Evolutionary conservation across 2,113 vertebrate genomes (phyloP), one percentile per base, ranked within the genome.

Genomic region (Sprattus sprattus): DNA sequence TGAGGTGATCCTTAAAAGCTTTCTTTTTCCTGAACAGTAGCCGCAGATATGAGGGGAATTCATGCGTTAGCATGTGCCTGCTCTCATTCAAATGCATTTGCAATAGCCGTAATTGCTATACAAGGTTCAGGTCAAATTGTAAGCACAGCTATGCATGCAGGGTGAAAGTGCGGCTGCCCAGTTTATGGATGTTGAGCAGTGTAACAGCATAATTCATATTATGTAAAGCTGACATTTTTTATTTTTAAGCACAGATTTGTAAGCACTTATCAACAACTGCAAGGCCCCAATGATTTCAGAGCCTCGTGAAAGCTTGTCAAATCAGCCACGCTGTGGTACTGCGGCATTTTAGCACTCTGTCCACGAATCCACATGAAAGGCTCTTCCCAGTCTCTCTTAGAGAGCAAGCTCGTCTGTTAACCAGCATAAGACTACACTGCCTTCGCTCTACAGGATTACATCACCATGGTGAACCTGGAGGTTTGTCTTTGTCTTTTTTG

Each of bases 391-490:
- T 18, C 54, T 22, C 54, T 60, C 54, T 60, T 60, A 60, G 54
- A 60, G 18, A 60, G 54, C 54, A 0, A 60, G 47, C 71, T 78
- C 71, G 10, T 39, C 4, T 44, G 71, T 15, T 78, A 78, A 39
- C 71, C 71, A 28, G n/a, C n/a, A 13, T 67, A 67, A 28, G 64
- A 28, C n/a, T 28, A 28, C 64, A 28, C 1, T 7, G n/a, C n/a
- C n/a, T 28, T 39, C 28, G 13, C 71, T 39, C 71, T 88, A 82
- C n/a, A 81, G 88, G 86, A 92, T 93, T 90, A 91, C 91, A 89
- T 92, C 88, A 90, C 84, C 85, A 87, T 81, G 89, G 83, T 88
- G 57, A 81, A 91, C 91, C 91, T 90, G 49, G 44, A 88, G 91
- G 89, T 89, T 86, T 86, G 85, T 67, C 81, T 64, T 85, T 85